These are phyloP conservation scores for Scytalopus superciliaris DNA, from an alignment of 2,113 vertebrate species.

Conservation along the genomic window DNA sequence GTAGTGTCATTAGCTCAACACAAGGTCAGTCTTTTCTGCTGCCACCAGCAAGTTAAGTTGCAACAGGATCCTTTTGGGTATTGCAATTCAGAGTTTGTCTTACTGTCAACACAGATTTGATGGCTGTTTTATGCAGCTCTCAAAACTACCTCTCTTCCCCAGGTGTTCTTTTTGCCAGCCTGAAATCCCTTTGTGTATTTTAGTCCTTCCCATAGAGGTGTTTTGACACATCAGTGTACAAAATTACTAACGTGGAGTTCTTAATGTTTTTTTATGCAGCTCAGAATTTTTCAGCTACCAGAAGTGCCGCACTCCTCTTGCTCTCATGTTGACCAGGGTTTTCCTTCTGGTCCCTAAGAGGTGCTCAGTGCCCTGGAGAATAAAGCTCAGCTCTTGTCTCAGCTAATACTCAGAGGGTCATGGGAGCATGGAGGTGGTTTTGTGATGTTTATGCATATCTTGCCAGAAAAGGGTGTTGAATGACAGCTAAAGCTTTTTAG, in stretches of 20 bases:
- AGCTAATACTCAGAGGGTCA: not conserved
- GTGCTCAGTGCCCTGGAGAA: not conserved
- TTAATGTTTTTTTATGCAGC: not conserved
- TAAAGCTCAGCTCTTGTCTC: not conserved
- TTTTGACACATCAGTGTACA: not conserved
- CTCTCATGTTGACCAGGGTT: not conserved
- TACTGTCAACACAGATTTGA: not conserved
- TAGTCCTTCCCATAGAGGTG: not conserved
- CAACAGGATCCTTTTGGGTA: not conserved
- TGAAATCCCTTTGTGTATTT: not conserved
- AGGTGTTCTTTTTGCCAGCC: not conserved
- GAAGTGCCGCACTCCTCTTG: not conserved
- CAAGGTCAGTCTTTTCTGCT: not conserved
- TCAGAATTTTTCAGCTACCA: not conserved
- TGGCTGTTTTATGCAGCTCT: not conserved
- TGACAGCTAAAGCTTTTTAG: not conserved
- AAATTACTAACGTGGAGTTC: not conserved
- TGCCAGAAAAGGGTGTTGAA: not conserved
- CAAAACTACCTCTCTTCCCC: not conserved
- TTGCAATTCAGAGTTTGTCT: not conserved
- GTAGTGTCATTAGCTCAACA: not conserved
- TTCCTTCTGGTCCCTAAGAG: not conserved
- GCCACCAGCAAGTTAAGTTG: not conserved
- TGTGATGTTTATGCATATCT: not conserved
- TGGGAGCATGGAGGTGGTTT: not conserved